Percentiles rank a stretch among this genome's conserved stretches.
These are phyloP conservation scores for Brenthis hecate DNA, from an alignment of 2,888 invertebrate genomes.

Conservation along the genomic window DNA sequence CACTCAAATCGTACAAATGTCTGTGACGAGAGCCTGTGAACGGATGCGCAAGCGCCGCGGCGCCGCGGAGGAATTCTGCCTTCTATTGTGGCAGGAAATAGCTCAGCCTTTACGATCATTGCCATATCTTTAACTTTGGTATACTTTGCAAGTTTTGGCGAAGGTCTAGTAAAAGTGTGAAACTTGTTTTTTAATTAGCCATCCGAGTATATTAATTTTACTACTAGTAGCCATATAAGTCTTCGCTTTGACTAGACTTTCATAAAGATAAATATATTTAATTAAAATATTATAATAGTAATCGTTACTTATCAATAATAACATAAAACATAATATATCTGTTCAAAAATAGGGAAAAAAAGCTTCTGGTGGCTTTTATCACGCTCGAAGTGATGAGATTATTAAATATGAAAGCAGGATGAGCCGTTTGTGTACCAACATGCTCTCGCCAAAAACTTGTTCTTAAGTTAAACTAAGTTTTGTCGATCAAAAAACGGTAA, in stretches of 20 bases:
- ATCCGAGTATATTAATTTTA: background rate
- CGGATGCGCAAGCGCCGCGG: slow-evolving; percentile 29
- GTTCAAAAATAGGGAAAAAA: no score
- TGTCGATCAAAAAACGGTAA: slow-evolving; percentile 16
- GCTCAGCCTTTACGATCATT: slow-evolving; percentile 20
- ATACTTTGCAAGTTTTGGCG: background rate
- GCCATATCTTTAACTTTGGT: background rate
- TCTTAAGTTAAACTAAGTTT: slow-evolving; percentile 5
- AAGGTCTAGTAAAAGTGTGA: slow-evolving; percentile 9
- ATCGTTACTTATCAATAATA: no score
- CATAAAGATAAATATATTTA: no score
- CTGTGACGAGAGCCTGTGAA: slow-evolving; percentile 30
- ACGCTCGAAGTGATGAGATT: background rate
- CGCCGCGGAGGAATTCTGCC: slow-evolving; percentile 24
- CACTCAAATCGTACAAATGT: slow-evolving; percentile 17
- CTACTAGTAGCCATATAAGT: background rate
- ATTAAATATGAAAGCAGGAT: background rate
- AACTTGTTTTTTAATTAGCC: slow-evolving; percentile 12
- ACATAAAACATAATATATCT: no score
- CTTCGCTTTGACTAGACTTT: no score
- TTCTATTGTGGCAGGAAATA: slow-evolving; percentile 30
- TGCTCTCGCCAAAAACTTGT: slow-evolving; percentile 7
- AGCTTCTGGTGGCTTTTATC: no score
- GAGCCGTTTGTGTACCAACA: background rate
- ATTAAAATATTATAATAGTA: no score